Conservation (phyloP, 2,888 invertebrate genomes). For the Caenorhabditis wallacei region DNA sequence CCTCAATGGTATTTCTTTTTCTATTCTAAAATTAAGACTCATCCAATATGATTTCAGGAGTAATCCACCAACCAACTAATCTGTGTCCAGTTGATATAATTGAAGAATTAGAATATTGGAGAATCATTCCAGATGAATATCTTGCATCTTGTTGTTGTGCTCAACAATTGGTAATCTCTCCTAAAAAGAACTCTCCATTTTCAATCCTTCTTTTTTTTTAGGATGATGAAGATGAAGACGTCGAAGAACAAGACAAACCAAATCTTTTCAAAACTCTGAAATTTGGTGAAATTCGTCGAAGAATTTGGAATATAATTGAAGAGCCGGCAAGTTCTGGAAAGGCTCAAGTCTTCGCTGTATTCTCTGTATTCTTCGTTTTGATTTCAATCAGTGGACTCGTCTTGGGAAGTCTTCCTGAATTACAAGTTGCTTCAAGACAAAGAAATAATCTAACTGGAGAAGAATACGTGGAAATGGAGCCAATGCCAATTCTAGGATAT, state of each 20-base stretch:
- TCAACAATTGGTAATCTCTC: constrained; percentile 44
- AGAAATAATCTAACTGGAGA: constrained; percentile 37
- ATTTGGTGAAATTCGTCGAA: constrained; percentile 72
- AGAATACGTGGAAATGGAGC: constrained; percentile 75
- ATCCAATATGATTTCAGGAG: constrained; percentile 55
- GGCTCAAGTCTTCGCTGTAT: constrained; percentile 77
- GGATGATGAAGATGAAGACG: constrained; percentile 66
- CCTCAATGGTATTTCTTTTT: constrained; percentile 76
- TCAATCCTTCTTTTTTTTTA: constrained; percentile 5
- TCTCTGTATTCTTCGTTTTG: constrained; percentile 79
- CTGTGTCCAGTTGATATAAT: constrained; percentile 84
- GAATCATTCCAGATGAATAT: constrained; percentile 70
- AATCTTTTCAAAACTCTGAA: constrained; percentile 76
- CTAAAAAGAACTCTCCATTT: no score
- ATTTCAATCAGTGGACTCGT: constrained; percentile 80
- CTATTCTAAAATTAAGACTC: background rate
- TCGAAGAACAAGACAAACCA: constrained; percentile 64
- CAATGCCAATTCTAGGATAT: constrained; percentile 73
- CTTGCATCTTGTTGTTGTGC: constrained; percentile 77
- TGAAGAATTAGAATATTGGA: constrained; percentile 84
- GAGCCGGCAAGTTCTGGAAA: constrained; percentile 77
- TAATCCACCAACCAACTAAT: constrained; percentile 84
- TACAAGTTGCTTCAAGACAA: constrained; percentile 71
- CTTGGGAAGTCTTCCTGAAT: constrained; percentile 78
- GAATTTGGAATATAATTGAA: constrained; percentile 78